Base-by-base conservation (phyloP, 2,888 invertebrate species). In the Apoda limacodes region DNA sequence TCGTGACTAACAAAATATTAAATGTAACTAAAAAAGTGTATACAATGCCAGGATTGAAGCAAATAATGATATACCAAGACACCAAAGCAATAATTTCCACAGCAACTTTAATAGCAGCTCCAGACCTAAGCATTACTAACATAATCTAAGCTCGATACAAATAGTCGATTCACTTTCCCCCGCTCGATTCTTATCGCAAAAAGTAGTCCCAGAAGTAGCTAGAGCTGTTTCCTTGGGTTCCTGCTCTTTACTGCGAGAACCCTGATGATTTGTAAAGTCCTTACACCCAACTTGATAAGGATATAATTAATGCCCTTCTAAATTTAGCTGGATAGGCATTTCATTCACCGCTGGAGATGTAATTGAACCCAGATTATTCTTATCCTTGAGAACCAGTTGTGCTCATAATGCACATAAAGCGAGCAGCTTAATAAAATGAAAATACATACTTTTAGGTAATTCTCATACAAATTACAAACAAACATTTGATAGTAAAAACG, bases 321-420 rank as follows among this genome's bases (percentile, higher is more conserved):
- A 36, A 48, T 51, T 60, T 40, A 41, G 53, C 35, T 42, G 61
- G 51, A 43, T 50, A 63, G 46, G 47, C 46, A 56, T 64, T 74
- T 72, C 69, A 74, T 74, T 76, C 67, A 74, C 60, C 64, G 67
- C 60, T 52, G 49, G 42, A 54, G 50, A 60, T 59, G 74, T 72
- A 74, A 72, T 56, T 76, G 72, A 75, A 75, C 71, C 60, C 52
- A 56, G 59, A 55, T 53, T 50, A n/a, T n/a, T n/a, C n/a, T n/a
- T n/a, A n/a, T n/a, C n/a, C n/a, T n/a, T n/a, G n/a, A n/a, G n/a
- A n/a, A n/a, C n/a, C n/a, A n/a, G n/a, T n/a, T n/a, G n/a, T n/a
- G n/a, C n/a, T n/a, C n/a, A n/a, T n/a, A n/a, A n/a, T n/a, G n/a
- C n/a, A n/a, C n/a, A n/a, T n/a, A n/a, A n/a, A n/a, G n/a, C n/a